Percentiles rank a stretch among this genome's conserved stretches.
These are phyloP conservation scores for Dufourea novaeangliae DNA, from an alignment of 1,140 invertebrate genomes.

Conservation along the genomic window DNA sequence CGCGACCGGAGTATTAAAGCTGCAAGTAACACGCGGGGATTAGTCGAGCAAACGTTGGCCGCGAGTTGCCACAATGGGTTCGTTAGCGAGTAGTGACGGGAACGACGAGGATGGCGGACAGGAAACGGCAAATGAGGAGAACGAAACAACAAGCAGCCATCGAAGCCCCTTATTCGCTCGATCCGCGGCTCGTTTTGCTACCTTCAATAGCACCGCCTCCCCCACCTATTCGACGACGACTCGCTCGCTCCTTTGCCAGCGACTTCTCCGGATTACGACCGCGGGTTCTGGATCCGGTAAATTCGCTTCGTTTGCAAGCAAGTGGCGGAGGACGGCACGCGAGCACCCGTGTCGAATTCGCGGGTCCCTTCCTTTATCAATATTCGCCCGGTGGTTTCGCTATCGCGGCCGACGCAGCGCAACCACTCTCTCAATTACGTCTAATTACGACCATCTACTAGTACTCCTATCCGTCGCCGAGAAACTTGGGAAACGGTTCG, in stretches of 20 bases:
- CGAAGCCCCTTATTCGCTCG: slow-evolving; percentile 61
- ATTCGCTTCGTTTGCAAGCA: not conserved
- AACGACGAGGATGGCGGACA: slow-evolving; percentile 75
- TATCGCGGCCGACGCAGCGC: not conserved
- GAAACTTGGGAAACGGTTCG: not conserved
- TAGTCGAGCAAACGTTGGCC: slow-evolving; percentile 74
- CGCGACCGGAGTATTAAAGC: slow-evolving; percentile 64
- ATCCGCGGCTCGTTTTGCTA: slow-evolving; percentile 38
- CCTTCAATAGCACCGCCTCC: slow-evolving; percentile 30
- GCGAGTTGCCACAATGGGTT: slow-evolving; percentile 77
- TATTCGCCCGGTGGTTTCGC: not conserved
- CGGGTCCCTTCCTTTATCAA: not conserved
- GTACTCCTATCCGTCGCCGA: not conserved
- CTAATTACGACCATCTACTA: not conserved
- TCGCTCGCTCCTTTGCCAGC: not conserved
- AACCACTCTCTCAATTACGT: not conserved
- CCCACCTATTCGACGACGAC: no score
- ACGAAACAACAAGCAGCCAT: slow-evolving; percentile 66
- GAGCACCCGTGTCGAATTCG: not conserved
- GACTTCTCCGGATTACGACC: not conserved
- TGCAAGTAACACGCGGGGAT: slow-evolving; percentile 74
- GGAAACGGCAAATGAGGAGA: slow-evolving; percentile 73
- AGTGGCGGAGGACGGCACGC: not conserved
- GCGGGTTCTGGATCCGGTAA: not conserved
- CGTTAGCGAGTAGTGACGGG: slow-evolving; percentile 75